Evolutionary conservation across 2,888 invertebrate species (phyloP).

Genomic region (Aromia moschata): DNA sequence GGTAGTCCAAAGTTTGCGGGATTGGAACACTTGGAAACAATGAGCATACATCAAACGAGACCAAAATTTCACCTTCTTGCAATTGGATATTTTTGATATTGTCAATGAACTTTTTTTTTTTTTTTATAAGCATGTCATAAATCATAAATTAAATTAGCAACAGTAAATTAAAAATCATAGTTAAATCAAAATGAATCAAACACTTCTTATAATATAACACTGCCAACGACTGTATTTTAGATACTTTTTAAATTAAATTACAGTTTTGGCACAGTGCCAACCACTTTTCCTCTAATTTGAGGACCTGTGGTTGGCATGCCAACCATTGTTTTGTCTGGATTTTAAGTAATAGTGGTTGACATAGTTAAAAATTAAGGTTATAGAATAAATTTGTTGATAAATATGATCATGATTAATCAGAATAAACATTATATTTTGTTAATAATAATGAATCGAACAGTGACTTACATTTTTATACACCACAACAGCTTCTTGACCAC

Average conservation of each 20-base stretch:
- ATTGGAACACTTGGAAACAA: too few relatives aligned
- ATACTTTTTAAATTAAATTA: neutral
- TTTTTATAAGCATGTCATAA: neutral
- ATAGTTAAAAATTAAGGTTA: neutral
- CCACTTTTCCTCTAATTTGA: neutral
- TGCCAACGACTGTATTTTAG: neutral
- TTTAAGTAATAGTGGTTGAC: neutral
- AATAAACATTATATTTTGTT: neutral
- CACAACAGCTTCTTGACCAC: neutral
- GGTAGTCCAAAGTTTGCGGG: too few relatives aligned
- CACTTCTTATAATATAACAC: neutral
- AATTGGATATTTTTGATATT: too few relatives aligned
- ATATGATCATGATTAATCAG: neutral
- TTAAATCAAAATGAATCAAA: neutral
- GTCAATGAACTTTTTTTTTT: too few relatives aligned
- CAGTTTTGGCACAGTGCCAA: neutral
- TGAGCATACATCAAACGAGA: too few relatives aligned
- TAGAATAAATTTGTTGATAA: neutral
- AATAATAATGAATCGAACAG: neutral
- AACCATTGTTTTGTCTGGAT: neutral
- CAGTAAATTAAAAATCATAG: neutral
- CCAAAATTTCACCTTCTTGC: too few relatives aligned
- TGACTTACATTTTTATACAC: neutral
- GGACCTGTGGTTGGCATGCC: neutral
- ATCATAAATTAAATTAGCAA: neutral